Percentiles rank a stretch among this genome's conserved stretches.
Evolutionary conservation across 2,113 vertebrate genomes (phyloP).

Genomic region (Poicephalus meyeri): DNA sequence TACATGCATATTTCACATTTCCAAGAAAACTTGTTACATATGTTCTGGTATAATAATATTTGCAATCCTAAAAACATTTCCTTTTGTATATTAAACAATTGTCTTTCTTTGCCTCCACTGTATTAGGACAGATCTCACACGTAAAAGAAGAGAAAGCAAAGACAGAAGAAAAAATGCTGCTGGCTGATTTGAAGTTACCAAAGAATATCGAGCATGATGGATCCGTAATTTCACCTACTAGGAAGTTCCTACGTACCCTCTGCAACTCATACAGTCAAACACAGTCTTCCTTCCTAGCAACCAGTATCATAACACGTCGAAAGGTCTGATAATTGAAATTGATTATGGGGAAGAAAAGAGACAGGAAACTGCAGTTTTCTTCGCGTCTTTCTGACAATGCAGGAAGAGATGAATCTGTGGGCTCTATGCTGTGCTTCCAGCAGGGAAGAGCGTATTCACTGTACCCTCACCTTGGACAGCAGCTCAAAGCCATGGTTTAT

Average conservation of each 20-base stretch:
- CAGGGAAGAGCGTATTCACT: not conserved
- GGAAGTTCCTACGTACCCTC: not conserved
- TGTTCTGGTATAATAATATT: not conserved
- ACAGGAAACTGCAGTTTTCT: not conserved
- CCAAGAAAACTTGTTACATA: not conserved
- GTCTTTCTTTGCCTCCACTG: not conserved
- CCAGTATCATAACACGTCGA: not conserved
- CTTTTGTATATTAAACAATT: not conserved
- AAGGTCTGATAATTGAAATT: not conserved
- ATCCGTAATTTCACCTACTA: not conserved
- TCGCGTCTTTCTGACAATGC: not conserved
- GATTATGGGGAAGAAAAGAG: not conserved
- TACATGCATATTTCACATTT: not conserved
- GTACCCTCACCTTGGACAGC: slow-evolving; percentile 15
- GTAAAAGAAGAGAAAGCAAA: not conserved
- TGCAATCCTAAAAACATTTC: not conserved
- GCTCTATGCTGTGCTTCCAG: not conserved
- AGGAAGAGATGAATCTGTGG: not conserved
- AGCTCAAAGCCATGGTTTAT: slow-evolving; percentile 10
- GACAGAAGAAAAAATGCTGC: not conserved
- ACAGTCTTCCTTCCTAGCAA: not conserved
- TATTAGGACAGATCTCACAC: not conserved
- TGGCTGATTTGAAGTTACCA: not conserved
- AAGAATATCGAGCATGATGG: not conserved
- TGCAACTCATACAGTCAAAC: not conserved